Evolutionary conservation across 1,140 invertebrate genomes (phyloP), one percentile per base, ranked within the genome.

Genomic region (Aphelenchoides avenae): DNA sequence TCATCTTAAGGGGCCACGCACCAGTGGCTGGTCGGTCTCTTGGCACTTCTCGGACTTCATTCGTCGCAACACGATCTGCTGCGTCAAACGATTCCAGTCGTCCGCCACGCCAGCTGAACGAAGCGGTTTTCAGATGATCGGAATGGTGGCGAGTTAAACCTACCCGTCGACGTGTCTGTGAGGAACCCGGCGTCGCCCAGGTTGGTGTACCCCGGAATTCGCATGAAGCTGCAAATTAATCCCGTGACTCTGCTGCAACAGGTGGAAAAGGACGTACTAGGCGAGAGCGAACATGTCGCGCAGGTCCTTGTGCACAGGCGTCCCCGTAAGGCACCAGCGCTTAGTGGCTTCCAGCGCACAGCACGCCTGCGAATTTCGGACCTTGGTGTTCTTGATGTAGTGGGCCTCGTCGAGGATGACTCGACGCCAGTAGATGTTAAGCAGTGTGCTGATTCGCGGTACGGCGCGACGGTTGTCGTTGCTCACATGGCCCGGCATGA

Each of bases 401-500:
- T 96, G 92, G 0, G 87, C 91, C 80, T 97, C 92, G 79, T 97
- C 91, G 7, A 96, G 76, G 60, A 95, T 87, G 11, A 92, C 84
- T 49, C 91, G 80, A 4, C 86, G 82, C 90, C 90, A 96, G 1
- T 77, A 78, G 18, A 91, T 81, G n/a, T n/a, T n/a, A n/a, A n/a
- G n/a, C n/a, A n/a, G n/a, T n/a, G n/a, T n/a, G n/a, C n/a, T n/a
- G n/a, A n/a, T n/a, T n/a, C n/a, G n/a, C n/a, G n/a, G n/a, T n/a
- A n/a, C n/a, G n/a, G n/a, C n/a, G n/a, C n/a, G n/a, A n/a, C n/a
- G n/a, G n/a, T n/a, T n/a, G n/a, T n/a, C n/a, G n/a, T n/a, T n/a
- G n/a, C n/a, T n/a, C n/a, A n/a, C n/a, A n/a, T n/a, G n/a, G n/a
- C n/a, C n/a, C n/a, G n/a, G n/a, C n/a, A n/a, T n/a, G n/a, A n/a